Percentiles rank a stretch among this genome's conserved stretches.
These are phyloP conservation scores for Adela reaumurella DNA, from an alignment of 2,888 invertebrate genomes.

Conservation along the genomic window DNA sequence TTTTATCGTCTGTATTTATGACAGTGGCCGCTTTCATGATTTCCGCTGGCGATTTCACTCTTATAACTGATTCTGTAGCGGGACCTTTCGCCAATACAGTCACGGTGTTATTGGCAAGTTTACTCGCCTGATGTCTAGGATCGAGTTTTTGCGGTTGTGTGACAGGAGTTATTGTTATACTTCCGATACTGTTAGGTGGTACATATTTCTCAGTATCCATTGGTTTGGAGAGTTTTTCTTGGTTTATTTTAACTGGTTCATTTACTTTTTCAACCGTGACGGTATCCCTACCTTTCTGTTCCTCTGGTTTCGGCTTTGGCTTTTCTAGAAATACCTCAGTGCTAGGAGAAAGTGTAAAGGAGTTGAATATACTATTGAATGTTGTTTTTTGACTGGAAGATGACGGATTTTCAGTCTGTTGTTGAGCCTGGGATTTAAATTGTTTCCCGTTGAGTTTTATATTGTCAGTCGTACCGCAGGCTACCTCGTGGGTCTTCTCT, in stretches of 20 bases:
- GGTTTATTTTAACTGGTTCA: conserved; percentile 16
- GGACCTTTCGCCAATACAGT: conserved; percentile 14
- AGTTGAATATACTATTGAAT: conserved; percentile 24
- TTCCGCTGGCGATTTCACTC: conserved; percentile 43
- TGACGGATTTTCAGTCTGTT: neutral
- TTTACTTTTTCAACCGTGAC: conserved; percentile 15
- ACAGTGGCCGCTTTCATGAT: conserved; percentile 28
- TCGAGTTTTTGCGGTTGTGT: conserved; percentile 18
- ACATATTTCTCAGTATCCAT: conserved; percentile 30
- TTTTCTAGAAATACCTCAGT: conserved; percentile 34
- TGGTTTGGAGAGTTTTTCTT: conserved; percentile 1
- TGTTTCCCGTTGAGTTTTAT: conserved; percentile 13
- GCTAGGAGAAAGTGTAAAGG: conserved; percentile 18
- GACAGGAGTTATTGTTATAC: conserved; percentile 47
- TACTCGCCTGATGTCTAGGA: conserved; percentile 20
- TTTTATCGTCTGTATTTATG: conserved; percentile 26
- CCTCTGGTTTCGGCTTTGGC: conserved; percentile 14
- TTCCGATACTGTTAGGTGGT: conserved; percentile 40
- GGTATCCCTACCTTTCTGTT: neutral
- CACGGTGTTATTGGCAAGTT: conserved; percentile 7
- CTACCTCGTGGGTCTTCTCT: conserved; percentile 17
- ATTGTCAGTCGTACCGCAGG: conserved; percentile 10
- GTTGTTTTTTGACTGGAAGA: conserved; percentile 12
- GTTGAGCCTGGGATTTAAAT: neutral
- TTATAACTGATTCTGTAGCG: conserved; percentile 27